These are phyloP conservation scores for Phaedon cochleariae DNA, from an alignment of 2,888 invertebrate genomes.

Conservation along the genomic window DNA sequence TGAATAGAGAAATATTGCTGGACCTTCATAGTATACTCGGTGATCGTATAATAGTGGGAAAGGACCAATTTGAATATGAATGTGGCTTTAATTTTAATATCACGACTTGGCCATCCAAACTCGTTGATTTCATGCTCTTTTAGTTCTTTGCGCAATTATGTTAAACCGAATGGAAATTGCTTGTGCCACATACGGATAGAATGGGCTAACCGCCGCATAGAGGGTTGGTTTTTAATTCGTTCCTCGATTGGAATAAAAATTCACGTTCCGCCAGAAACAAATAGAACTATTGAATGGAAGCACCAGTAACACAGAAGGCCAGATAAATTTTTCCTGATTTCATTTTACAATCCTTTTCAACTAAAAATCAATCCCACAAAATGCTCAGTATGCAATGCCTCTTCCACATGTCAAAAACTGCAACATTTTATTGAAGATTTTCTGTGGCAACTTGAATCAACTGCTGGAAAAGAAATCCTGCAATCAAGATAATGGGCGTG, in stretches of 20 bases:
- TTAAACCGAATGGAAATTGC: constrained; percentile 48
- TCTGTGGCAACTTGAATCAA: no score
- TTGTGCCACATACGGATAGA: constrained; percentile 41
- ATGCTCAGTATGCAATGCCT: no score
- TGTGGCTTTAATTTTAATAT: constrained; percentile 48
- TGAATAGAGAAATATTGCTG: not conserved
- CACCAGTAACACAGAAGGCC: no score
- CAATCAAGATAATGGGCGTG: no score
- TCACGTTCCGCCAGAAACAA: no score
- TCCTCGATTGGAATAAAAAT: not conserved
- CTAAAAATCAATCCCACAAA: no score
- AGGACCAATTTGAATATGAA: constrained; percentile 47
- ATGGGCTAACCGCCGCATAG: constrained; percentile 25
- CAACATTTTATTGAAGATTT: no score
- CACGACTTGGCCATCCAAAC: constrained; percentile 41
- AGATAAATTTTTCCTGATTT: no score
- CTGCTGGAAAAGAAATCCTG: no score
- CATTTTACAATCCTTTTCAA: no score
- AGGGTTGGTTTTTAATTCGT: not conserved
- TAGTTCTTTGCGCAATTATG: constrained; percentile 48
- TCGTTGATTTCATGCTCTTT: constrained; percentile 50
- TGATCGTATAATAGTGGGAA: not conserved
- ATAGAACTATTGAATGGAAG: no score
- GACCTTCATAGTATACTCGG: not conserved
- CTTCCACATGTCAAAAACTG: no score